Base-by-base conservation (phyloP, 2,113 vertebrate genomes). In the Tragelaphus buxtoni region DNA sequence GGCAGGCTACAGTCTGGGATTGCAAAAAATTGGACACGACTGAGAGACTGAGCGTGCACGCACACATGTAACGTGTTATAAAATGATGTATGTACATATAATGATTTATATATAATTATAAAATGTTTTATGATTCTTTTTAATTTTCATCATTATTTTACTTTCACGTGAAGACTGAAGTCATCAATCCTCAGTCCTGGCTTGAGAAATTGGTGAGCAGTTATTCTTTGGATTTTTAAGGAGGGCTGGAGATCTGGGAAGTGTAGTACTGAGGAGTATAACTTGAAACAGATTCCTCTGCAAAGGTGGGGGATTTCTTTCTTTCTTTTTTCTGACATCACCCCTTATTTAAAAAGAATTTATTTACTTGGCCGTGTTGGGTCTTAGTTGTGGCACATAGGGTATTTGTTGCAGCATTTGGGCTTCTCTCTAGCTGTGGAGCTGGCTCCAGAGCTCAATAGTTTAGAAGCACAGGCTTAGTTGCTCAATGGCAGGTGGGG, bases 1-100 rank as follows among this genome's bases (percentile, higher is more conserved):
- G 69, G 35, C 0, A 0, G 10, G 65, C 35, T 72, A 72, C 20
- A 39, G 69, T 72, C 1, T 22, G 2, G 35, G 11, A 11, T 42
- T 26, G 35, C 69, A 74, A 42, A 74, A 13, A 42, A 7, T 42
- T 3, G 39, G 22, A 74, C 35, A 74, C 0, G 10, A 42, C 39
- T 7, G 69, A 42, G 22, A 7, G 69, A 26, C 69, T 26, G 35
- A 42, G 22, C 35, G 26, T 42, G 39, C 69, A 26, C 0, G 9
- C 35, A 74, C 24, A 13, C 69, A 39, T 20, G 4, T 81, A 65
- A 47, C 4, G 10, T 42, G 22, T 39, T 12, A 86, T 24, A 42
- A 28, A 45, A n/a, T 60, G 18, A 81, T 24, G 20, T 11, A 26
- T 13, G 7, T 51, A 39, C 17, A 28, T 35, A 69, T 28, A 56